A percentile compares a stretch with the other conserved stretches of the same genome.
phyloP scores from a whole-genome alignment of 2,888 invertebrate genomes.

The Entomobrya proxima region DNA sequence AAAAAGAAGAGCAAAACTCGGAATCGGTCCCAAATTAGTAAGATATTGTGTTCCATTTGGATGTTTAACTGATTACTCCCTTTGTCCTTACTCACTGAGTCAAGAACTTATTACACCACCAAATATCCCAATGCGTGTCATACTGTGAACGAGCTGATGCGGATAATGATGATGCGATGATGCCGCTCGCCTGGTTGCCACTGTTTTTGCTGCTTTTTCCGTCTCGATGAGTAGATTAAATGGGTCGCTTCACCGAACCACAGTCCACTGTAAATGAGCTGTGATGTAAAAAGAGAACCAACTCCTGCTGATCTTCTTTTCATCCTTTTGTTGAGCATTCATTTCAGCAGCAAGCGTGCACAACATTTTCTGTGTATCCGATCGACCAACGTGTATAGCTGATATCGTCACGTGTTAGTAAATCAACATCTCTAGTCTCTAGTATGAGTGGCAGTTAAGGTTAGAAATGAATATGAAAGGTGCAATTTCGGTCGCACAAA shows the following conservation, averaged over 20 bases:
- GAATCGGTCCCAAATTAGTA: slow-evolving; percentile 71
- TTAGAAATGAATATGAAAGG: neutral
- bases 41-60: slow-evolving; percentile 71
- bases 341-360: slow-evolving; percentile 16
- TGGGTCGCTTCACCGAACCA: slow-evolving; percentile 40
- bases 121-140: slow-evolving; percentile 45
- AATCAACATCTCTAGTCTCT: neutral
- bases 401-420: neutral
- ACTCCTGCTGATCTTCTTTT: slow-evolving; percentile 50
- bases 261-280: slow-evolving; percentile 42
- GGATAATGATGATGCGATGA: slow-evolving; percentile 9
- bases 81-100: slow-evolving; percentile 74
- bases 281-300: slow-evolving; percentile 24
- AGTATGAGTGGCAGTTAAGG: no score
- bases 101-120: slow-evolving; percentile 73
- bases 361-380: neutral
- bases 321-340: slow-evolving; percentile 27
- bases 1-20: slow-evolving; percentile 38
- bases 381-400: neutral
- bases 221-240: slow-evolving; percentile 59
- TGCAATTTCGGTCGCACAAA: neutral
- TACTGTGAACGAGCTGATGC: slow-evolving; percentile 36
- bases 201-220: slow-evolving; percentile 62
- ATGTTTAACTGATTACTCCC: slow-evolving; percentile 74
- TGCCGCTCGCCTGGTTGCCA: slow-evolving; percentile 36